These are phyloP conservation scores for Solea solea DNA, from an alignment of 2,113 vertebrate genomes.

Conservation along the genomic window DNA sequence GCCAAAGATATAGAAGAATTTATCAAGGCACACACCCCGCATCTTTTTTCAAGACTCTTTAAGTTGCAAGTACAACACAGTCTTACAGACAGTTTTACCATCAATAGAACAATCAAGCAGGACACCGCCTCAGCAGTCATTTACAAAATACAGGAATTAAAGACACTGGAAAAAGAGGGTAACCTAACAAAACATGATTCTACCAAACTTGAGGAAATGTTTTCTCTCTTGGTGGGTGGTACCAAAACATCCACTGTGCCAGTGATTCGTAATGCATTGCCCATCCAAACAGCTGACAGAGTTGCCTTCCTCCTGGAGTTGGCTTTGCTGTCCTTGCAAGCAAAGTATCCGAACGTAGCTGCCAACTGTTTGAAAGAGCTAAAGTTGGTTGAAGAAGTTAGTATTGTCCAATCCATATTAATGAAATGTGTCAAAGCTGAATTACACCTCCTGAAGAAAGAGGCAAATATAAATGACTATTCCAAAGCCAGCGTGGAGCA, in stretches of 20 bases:
- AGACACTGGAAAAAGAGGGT: conserved; percentile 78
- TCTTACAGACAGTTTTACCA: conserved; percentile 70
- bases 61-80: conserved; percentile 84
- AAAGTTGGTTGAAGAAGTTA: conserved; percentile 67
- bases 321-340: conserved; percentile 83
- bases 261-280: conserved; percentile 19
- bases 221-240: conserved; percentile 67
- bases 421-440: conserved; percentile 87
- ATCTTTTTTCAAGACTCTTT: conserved; percentile 84
- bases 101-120: conserved; percentile 69
- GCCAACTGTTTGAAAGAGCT: conserved; percentile 84
- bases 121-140: conserved; percentile 73
- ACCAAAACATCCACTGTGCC: conserved; percentile 6
- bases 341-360: conserved; percentile 77
- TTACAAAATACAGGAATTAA: conserved; percentile 86
- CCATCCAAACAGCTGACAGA: conserved; percentile 75
- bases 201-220: conserved; percentile 74
- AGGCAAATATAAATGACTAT: conserved; percentile 75
- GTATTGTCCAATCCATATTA: conserved; percentile 78
- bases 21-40: conserved; percentile 80
- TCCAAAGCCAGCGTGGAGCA: conserved; percentile 82
- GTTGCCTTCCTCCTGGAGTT: conserved; percentile 87
- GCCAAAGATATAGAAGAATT: conserved; percentile 81
- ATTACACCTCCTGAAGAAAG: conserved; percentile 79
- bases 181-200: conserved; percentile 63